Conservation (phyloP, 2,113 vertebrate genomes). For the Daubentonia madagascariensis region DNA sequence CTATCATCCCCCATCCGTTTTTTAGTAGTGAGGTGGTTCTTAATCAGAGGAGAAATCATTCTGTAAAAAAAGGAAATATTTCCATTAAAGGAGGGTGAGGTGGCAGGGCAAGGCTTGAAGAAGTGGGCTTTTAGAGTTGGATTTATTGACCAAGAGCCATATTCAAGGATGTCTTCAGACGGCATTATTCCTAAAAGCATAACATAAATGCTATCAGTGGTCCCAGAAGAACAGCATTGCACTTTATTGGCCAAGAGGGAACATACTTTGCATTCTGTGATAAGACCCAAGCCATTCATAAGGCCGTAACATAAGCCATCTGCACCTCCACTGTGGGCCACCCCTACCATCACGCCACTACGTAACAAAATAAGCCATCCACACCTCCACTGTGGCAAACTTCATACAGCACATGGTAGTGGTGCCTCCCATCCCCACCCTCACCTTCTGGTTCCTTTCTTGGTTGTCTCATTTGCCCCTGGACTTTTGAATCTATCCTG, state of each 20-base stretch:
- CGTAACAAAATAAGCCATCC: not conserved
- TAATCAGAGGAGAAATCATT: not conserved
- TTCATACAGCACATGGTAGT: too few species aligned
- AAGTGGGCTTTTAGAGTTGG: not conserved
- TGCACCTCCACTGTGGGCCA: too few species aligned
- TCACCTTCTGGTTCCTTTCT: not conserved
- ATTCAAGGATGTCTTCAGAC: not conserved
- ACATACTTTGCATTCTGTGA: not conserved
- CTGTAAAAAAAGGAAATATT: not conserved
- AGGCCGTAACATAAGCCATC: not conserved
- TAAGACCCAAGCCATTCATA: not conserved
- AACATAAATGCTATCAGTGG: not conserved
- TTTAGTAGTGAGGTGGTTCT: not conserved
- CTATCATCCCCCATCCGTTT: not conserved
- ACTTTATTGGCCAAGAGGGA: not conserved
- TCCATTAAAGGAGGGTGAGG: not conserved
- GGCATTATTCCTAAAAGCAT: not conserved
- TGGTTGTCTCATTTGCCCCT: not conserved
- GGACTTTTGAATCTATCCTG: not conserved
- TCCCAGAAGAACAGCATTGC: not conserved
- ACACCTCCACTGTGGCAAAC: not conserved
- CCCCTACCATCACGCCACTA: too few species aligned
- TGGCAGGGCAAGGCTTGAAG: not conserved
- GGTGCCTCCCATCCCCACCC: rapidly evolving
- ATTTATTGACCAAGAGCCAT: not conserved